Conservation (phyloP, 2,797 vertebrate species). For the Microctenopoma steveboyesi region DNA sequence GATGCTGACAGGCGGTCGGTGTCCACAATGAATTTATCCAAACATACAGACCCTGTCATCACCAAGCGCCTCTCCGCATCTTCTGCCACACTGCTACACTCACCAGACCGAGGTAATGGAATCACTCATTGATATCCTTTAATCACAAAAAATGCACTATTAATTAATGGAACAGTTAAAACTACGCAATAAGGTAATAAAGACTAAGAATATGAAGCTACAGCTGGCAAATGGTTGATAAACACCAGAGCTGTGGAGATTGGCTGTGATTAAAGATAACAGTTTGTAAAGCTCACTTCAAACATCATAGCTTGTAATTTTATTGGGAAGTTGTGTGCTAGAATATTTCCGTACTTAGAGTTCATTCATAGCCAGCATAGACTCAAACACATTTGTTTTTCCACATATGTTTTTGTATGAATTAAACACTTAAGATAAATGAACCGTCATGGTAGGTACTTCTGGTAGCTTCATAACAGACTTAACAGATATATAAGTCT, state of each 20-base stretch:
- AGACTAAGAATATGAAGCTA: conserved; percentile 4
- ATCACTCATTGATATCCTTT: background rate
- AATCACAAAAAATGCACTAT: background rate
- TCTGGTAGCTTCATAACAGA: too few species aligned
- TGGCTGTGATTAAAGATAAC: background rate
- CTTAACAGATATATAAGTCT: too few species aligned
- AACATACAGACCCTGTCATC: conserved; percentile 95
- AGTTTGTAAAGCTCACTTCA: background rate
- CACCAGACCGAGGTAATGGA: conserved; percentile 94
- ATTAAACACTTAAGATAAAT: background rate
- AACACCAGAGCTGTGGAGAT: background rate
- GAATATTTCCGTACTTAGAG: background rate
- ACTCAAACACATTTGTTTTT: background rate
- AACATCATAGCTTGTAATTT: too few species aligned
- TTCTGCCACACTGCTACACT: conserved; percentile 96
- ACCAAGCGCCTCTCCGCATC: conserved; percentile 97
- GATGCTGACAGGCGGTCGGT: conserved; percentile 96
- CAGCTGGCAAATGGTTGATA: background rate
- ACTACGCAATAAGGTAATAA: background rate
- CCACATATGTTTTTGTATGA: background rate
- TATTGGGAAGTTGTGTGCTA: background rate
- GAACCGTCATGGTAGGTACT: background rate
- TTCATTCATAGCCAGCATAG: too few species aligned
- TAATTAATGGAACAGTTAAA: background rate
- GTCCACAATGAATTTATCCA: conserved; percentile 98